Percentiles rank a stretch among this genome's conserved stretches.
Evolutionary conservation across 35 echinoderm and acorn worm genomes (phyloP).

Genomic region (Anneissia japonica): DNA sequence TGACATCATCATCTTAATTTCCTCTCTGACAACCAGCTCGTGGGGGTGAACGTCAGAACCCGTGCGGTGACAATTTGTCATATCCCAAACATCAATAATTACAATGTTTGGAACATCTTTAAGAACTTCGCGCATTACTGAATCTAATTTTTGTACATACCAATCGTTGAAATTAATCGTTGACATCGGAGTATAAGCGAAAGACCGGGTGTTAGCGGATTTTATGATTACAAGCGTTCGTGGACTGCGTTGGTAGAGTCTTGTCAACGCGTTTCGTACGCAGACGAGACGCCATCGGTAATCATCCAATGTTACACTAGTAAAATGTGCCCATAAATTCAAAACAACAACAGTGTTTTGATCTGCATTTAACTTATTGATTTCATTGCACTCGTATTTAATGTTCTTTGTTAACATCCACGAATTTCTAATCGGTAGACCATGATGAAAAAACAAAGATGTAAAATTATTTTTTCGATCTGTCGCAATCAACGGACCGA

Average conservation of each 20-base stretch:
- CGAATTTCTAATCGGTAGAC: neutral
- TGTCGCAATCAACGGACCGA: neutral
- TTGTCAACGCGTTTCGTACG: neutral
- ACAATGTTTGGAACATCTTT: neutral
- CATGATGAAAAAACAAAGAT: neutral
- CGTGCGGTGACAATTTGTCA: neutral
- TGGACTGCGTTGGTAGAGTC: neutral
- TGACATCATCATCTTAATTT: neutral
- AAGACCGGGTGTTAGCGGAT: neutral
- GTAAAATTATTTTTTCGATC: neutral
- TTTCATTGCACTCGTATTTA: neutral
- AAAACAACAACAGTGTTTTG: neutral
- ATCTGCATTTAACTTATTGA: neutral
- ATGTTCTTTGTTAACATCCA: neutral
- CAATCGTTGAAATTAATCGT: neutral
- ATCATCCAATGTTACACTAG: neutral
- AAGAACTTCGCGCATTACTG: neutral
- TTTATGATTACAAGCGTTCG: neutral
- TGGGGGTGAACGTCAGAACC: neutral
- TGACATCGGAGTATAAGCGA: neutral
- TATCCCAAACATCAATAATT: neutral
- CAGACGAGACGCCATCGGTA: neutral
- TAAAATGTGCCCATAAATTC: neutral
- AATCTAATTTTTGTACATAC: neutral
- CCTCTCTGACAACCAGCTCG: neutral